Percentiles rank a stretch among this genome's conserved stretches.
phyloP scores from a whole-genome alignment of 2,888 invertebrate genomes.

The Ennomos fuscantarius region DNA sequence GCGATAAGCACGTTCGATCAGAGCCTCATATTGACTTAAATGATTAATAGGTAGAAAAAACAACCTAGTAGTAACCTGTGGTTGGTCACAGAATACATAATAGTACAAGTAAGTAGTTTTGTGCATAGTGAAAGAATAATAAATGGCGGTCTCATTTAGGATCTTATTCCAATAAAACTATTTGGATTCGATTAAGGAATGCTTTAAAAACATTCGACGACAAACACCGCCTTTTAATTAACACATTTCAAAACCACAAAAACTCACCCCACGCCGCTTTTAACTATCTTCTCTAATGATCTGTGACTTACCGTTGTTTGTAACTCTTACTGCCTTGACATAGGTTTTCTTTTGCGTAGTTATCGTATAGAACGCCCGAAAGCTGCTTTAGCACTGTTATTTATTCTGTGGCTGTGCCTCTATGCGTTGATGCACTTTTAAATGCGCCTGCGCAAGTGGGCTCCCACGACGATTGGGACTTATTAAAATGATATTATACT shows the following conservation, averaged over 20 bases:
- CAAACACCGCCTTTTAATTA: constrained; percentile 31
- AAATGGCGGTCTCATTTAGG: neutral
- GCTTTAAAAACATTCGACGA: neutral
- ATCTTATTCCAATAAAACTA: constrained; percentile 3
- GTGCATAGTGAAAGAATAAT: too few species aligned
- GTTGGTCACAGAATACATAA: too few species aligned
- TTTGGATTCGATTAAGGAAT: constrained; percentile 16
- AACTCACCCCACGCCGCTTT: constrained; percentile 40
- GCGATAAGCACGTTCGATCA: too few species aligned
- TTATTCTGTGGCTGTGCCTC: constrained; percentile 11
- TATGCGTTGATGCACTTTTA: constrained; percentile 65
- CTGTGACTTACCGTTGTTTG: constrained; percentile 40
- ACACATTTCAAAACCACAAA: constrained; percentile 42
- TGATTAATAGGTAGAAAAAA: too few species aligned
- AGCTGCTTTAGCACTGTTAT: neutral
- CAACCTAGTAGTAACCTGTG: too few species aligned
- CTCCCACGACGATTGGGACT: constrained; percentile 58
- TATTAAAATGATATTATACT: constrained; percentile 53
- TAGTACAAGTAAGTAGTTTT: too few species aligned
- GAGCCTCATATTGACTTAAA: too few species aligned
- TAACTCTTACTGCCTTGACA: neutral
- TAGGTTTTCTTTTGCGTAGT: constrained; percentile 12
- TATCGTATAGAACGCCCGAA: constrained; percentile 2
- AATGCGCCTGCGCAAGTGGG: constrained; percentile 53
- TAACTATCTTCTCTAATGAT: constrained; percentile 56